A percentile compares a stretch with the other conserved stretches of the same genome.
These are phyloP conservation scores for Syritta pipiens DNA, from an alignment of 2,888 invertebrate species.

Conservation along the genomic window DNA sequence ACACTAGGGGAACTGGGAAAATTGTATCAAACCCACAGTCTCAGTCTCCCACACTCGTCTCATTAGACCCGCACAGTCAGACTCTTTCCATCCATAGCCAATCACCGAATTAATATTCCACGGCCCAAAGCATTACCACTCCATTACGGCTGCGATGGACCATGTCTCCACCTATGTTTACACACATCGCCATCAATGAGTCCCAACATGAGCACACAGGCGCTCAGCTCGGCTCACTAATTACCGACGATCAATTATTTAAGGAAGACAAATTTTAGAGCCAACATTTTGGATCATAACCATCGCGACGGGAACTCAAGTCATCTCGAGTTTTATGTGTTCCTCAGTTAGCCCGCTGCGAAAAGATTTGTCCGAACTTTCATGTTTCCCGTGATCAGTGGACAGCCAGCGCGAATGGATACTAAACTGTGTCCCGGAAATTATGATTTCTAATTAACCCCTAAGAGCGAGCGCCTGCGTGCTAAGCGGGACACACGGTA, in stretches of 20 bases:
- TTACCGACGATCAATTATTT: conserved; percentile 47
- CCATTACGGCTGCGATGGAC: conserved; percentile 12
- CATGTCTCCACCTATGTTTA: conserved; percentile 54
- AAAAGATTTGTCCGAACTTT: conserved; percentile 45
- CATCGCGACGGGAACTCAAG: conserved; percentile 22
- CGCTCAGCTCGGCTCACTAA: no score
- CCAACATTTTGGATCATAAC: conserved; percentile 33
- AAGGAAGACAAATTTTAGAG: conserved; percentile 51
- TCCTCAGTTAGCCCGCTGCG: conserved; percentile 37
- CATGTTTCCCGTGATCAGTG: conserved; percentile 29
- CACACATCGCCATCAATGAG: conserved; percentile 37
- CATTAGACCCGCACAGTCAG: no score
- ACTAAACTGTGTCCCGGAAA: conserved; percentile 24
- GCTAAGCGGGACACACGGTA: conserved; percentile 20
- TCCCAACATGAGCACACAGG: conserved; percentile 32
- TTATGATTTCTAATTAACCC: conserved; percentile 63
- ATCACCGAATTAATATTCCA: no score
- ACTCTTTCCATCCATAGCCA: no score
- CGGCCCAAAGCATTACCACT: conserved; percentile 5
- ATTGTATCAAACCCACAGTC: no score
- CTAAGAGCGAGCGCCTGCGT: conserved; percentile 36
- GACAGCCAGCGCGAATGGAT: conserved; percentile 45
- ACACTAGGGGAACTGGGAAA: no score
- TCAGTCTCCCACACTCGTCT: no score
- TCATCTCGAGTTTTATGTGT: conserved; percentile 16